A percentile compares a stretch with the other conserved stretches of the same genome.
Conservation (phyloP, 2,888 invertebrate genomes). For the Zaprionus obscuricornis region DNA sequence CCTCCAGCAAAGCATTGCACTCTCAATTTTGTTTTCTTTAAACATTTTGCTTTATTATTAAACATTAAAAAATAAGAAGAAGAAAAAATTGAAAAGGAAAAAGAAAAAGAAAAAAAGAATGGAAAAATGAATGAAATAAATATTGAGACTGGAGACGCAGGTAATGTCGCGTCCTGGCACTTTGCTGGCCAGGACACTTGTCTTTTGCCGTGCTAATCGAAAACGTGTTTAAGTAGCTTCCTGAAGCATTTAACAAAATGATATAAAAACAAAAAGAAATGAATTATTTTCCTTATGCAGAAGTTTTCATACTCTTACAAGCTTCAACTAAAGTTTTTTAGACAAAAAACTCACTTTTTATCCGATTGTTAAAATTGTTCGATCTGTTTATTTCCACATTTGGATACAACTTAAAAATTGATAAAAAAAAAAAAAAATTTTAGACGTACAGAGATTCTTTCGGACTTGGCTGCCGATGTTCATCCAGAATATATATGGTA, state of each 20-base stretch:
- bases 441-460: no score
- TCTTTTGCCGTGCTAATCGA: constrained; percentile 64
- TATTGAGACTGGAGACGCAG: constrained; percentile 17
- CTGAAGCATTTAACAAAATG: constrained; percentile 71
- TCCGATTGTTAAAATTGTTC: no score
- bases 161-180: constrained; percentile 13
- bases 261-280: constrained; percentile 54
- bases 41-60: constrained; percentile 54
- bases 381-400: no score
- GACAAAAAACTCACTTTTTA: no score
- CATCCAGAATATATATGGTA: no score
- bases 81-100: constrained; percentile 15
- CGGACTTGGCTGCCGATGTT: no score
- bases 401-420: no score
- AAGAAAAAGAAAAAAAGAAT: not conserved
- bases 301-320: no score
- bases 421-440: no score
- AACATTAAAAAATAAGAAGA: constrained; percentile 39
- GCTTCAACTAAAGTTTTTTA: no score
- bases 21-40: constrained; percentile 41
- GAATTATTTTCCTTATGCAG: no score
- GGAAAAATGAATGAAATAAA: no score
- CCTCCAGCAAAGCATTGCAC: constrained; percentile 23
- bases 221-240: constrained; percentile 80
- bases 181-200: constrained; percentile 1